Evolutionary conservation across 2,888 invertebrate species (phyloP).

Genomic region (Boloria euphrosyne): DNA sequence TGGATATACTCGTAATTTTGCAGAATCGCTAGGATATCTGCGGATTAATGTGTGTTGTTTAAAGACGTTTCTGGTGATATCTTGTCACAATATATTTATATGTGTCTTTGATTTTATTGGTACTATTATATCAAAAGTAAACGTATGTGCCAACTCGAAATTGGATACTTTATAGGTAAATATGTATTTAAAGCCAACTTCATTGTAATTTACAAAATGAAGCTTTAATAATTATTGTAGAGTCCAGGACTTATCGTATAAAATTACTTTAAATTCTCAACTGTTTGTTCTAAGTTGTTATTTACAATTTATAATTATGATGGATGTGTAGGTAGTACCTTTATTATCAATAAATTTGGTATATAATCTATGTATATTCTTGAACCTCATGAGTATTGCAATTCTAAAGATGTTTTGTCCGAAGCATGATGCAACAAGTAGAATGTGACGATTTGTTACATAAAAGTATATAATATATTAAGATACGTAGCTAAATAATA

Average conservation of each 20-base stretch:
- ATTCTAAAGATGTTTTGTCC: slow-evolving; percentile 56
- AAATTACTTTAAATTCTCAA: slow-evolving; percentile 24
- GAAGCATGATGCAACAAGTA: slow-evolving; percentile 58
- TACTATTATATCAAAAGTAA: slow-evolving; percentile 39
- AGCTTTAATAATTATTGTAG: slow-evolving; percentile 79
- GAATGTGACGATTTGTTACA: slow-evolving; percentile 68
- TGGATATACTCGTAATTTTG: slow-evolving; percentile 30
- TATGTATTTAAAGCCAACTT: slow-evolving; percentile 28
- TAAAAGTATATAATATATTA: slow-evolving; percentile 65
- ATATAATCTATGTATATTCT: slow-evolving; percentile 53
- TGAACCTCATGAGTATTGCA: slow-evolving; percentile 38
- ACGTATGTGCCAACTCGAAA: slow-evolving; percentile 59
- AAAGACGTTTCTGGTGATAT: slow-evolving; percentile 12
- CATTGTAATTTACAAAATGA: slow-evolving; percentile 51
- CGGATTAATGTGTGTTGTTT: slow-evolving; percentile 6
- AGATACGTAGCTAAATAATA: slow-evolving; percentile 65
- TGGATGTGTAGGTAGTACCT: slow-evolving; percentile 53
- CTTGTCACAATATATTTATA: slow-evolving; percentile 21
- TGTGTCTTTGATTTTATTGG: slow-evolving; percentile 24
- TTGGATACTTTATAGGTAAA: slow-evolving; percentile 33
- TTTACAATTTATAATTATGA: slow-evolving; percentile 24
- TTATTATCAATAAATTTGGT: slow-evolving; percentile 55
- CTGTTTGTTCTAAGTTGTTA: slow-evolving; percentile 38
- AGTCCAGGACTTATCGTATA: slow-evolving; percentile 63
- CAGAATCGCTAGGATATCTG: slow-evolving; percentile 27